Evolutionary conservation across 2,888 invertebrate species (phyloP).

Genomic region (Elysia crispata): DNA sequence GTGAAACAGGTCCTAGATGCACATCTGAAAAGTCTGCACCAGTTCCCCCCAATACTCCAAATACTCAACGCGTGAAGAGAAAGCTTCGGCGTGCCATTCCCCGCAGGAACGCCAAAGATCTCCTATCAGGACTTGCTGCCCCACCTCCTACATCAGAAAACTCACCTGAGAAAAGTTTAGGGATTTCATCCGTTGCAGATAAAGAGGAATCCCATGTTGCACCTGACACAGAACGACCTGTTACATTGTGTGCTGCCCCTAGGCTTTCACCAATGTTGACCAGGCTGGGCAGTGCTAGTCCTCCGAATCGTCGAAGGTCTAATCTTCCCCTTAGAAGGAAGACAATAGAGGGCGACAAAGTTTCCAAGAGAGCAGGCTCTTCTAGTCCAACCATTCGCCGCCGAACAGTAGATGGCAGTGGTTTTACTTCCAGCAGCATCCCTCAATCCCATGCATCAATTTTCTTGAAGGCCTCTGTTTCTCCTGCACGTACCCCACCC

Average conservation of each 20-base stretch:
- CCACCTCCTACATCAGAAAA: conserved; percentile 46
- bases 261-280: background rate
- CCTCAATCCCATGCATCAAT: conserved; percentile 19
- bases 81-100: conserved; percentile 53
- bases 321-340: conserved; percentile 41
- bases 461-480: background rate
- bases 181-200: too few species aligned
- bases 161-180: conserved; percentile 36
- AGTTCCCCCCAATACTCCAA: conserved; percentile 61
- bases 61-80: conserved; percentile 58
- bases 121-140: conserved; percentile 7
- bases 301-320: conserved; percentile 40
- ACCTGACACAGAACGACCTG: background rate
- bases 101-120: conserved; percentile 41
- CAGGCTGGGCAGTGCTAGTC: conserved; percentile 44
- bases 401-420: conserved; percentile 43
- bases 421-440: conserved; percentile 4
- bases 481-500: background rate
- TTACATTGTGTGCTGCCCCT: conserved; percentile 9
- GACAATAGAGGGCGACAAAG: conserved; percentile 46
- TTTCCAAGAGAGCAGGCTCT: conserved; percentile 38
- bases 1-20: conserved; percentile 54
- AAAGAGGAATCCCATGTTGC: background rate
- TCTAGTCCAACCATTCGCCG: conserved; percentile 47
- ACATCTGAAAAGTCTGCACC: conserved; percentile 31